Evolutionary conservation across 2,113 vertebrate genomes (phyloP), one percentile per base, ranked within the genome.

Genomic region (Heterotis niloticus): DNA sequence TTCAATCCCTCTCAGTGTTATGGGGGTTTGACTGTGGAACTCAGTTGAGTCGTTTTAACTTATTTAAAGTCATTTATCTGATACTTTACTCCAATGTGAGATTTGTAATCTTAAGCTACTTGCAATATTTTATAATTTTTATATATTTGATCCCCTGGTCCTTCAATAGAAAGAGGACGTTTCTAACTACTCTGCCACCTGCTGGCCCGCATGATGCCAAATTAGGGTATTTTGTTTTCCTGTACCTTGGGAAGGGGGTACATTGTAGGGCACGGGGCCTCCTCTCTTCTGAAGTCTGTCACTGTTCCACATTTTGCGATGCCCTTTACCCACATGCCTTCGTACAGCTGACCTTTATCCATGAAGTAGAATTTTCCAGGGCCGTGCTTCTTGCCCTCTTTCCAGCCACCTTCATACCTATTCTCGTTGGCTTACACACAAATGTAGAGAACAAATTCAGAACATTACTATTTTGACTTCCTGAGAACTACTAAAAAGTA

Each of bases 211-310:
- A 29, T 75, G 62, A 34, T 26, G 14, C 28, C 1, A n/a, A 23
- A 13, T 20, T 13, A 44, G 17, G 1, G 5, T 18, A 29, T 60
- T 44, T 14, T 17, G 26, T 23, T 66, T 12, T 11, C 52, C 54
- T 44, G 11, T 90, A 98, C 97, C 96, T 95, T 81, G 80, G 97
- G 96, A 83, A 99, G 94, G 24, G 90, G 94, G 86, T 91, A 94
- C 51, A 85, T 84, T 9, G 94, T 80, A 20, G 94, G 90, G 5
- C 62, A 62, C 0, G 91, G 84, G 59, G 93, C 93, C n/a, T 90
- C 82, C 0, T 93, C 88, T 24, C 90, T 91, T 62, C 85, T 88
- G 24, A 91, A 94, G 82, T 98, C 94, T 1, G 88, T 90, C 86
- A 98, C 79, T 5, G 88, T 92, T 71, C 96, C 98, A 79, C 92